phyloP scores from a whole-genome alignment of 2,113 vertebrate species.

The Charina bottae region DNA sequence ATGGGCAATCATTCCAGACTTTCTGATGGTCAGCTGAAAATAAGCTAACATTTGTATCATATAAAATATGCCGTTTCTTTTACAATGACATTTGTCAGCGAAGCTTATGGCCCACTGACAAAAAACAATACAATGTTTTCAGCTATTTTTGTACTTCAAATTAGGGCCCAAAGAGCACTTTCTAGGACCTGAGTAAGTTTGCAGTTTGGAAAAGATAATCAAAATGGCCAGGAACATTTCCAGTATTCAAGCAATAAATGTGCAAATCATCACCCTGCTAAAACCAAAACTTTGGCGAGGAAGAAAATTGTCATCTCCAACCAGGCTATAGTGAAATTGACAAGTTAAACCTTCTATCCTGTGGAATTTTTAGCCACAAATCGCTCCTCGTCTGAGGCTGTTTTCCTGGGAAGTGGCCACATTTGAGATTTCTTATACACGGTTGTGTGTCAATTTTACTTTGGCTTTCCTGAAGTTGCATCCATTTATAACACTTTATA shows the following conservation, averaged over 20 bases:
- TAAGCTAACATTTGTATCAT: neutral
- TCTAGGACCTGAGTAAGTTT: slow-evolving; percentile 23
- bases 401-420: neutral
- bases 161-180: slow-evolving; percentile 11
- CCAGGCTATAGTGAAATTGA: neutral
- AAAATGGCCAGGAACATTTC: slow-evolving; percentile 21
- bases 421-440: neutral
- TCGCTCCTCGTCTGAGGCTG: neutral
- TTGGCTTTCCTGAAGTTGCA: neutral
- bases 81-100: slow-evolving; percentile 3
- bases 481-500: neutral
- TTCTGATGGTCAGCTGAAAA: neutral
- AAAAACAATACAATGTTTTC: slow-evolving; percentile 13
- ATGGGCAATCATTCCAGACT: neutral
- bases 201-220: slow-evolving; percentile 31
- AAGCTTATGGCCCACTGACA: neutral
- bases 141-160: slow-evolving; percentile 20
- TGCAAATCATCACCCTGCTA: slow-evolving; percentile 8
- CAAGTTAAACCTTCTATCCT: neutral
- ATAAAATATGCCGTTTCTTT: slow-evolving; percentile 10
- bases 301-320: neutral
- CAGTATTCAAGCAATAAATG: slow-evolving; percentile 4
- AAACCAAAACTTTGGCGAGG: slow-evolving; percentile 14
- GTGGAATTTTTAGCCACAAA: neutral
- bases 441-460: neutral